These are phyloP conservation scores for Ciconia nigra DNA, from an alignment of 2,797 vertebrate genomes.

Conservation along the genomic window DNA sequence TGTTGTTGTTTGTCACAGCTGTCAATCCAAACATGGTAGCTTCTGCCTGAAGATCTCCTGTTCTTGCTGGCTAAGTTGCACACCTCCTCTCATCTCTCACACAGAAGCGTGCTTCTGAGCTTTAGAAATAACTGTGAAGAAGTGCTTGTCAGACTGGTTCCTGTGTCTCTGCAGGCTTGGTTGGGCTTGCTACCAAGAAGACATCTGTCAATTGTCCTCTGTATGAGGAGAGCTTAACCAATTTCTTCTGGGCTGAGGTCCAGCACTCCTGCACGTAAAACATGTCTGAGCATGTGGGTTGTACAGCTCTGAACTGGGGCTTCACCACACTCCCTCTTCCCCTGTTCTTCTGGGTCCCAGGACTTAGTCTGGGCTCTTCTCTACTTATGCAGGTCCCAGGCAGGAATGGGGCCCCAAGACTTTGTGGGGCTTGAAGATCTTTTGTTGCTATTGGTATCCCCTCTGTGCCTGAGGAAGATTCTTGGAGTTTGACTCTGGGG, in stretches of 20 bases:
- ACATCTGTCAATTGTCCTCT: background rate
- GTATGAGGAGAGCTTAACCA: background rate
- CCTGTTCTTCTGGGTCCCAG: background rate
- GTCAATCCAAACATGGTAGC: background rate
- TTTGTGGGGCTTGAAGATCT: background rate
- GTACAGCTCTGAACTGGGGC: background rate
- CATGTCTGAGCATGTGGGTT: background rate
- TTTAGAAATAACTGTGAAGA: background rate
- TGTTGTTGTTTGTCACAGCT: background rate
- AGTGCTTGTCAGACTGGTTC: background rate
- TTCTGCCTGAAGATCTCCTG: background rate
- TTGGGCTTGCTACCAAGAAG: conserved; percentile 8
- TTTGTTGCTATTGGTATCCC: background rate
- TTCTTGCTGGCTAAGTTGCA: background rate
- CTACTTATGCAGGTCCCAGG: rapidly evolving
- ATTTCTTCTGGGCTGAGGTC: conserved; percentile 12
- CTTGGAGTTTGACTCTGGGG: background rate
- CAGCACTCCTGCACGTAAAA: background rate
- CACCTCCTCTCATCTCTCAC: background rate
- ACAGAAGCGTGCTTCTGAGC: background rate
- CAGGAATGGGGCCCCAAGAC: background rate
- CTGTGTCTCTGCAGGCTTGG: background rate
- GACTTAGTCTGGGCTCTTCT: background rate
- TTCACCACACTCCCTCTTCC: background rate
- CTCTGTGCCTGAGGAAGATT: background rate